Conservation (phyloP, 2,113 vertebrate species). For the Suncus etruscus region DNA sequence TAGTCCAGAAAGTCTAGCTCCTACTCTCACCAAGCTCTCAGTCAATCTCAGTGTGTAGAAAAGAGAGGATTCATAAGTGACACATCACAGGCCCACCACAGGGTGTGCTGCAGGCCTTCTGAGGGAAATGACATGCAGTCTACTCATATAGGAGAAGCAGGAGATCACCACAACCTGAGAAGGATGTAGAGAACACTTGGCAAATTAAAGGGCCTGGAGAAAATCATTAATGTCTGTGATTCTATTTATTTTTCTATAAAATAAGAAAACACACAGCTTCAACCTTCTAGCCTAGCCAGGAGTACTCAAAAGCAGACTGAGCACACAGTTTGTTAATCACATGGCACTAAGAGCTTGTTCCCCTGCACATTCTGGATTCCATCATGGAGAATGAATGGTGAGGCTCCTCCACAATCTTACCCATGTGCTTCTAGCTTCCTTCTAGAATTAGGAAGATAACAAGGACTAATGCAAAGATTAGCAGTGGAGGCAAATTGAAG, state of each 20-base stretch:
- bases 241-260: not conserved
- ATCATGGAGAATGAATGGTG: rapidly evolving
- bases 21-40: not conserved
- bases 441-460: not conserved
- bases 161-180: not conserved
- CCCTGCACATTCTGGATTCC: not conserved
- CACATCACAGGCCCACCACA: not conserved
- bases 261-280: no score
- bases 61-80: not conserved
- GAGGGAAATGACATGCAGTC: not conserved
- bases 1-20: not conserved
- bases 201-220: not conserved
- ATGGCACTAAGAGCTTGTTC: rapidly evolving
- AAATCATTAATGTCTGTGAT: not conserved
- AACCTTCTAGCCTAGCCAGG: no score
- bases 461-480: not conserved
- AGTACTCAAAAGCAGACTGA: not conserved
- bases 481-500: not conserved
- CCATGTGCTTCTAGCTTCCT: not conserved
- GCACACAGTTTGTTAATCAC: not conserved
- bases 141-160: not conserved
- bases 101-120: no score
- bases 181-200: not conserved
- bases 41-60: no score
- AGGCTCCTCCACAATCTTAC: not conserved